A percentile compares a stretch with the other conserved stretches of the same genome.
Conservation (phyloP, 2,888 invertebrate genomes). For the Unio delphinus region DNA sequence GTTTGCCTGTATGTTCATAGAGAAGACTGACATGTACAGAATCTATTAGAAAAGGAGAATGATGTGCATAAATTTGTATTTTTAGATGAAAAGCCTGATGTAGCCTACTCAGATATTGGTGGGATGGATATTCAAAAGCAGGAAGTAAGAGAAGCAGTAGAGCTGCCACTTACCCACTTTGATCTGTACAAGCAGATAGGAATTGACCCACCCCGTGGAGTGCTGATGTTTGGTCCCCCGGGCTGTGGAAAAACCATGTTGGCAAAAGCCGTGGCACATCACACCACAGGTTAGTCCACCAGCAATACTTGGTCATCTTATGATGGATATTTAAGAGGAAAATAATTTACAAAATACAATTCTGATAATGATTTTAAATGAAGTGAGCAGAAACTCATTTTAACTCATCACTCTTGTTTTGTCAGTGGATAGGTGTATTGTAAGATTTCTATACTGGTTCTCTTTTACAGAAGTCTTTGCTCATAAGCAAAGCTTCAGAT, state of each 20-base stretch:
- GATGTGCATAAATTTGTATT: neutral
- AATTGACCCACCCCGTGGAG: constrained; percentile 98
- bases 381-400: neutral
- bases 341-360: neutral
- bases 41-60: neutral
- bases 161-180: constrained; percentile 97
- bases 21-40: too few relatives aligned
- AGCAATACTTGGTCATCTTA: neutral
- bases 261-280: constrained; percentile 98
- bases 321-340: constrained; percentile 1
- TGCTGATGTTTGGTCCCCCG: constrained; percentile 99
- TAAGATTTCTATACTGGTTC: too few relatives aligned
- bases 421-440: too few relatives aligned
- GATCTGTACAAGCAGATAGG: constrained; percentile 97
- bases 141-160: constrained; percentile 98
- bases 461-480: too few relatives aligned
- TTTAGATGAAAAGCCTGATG: constrained; percentile 96
- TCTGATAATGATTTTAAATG: neutral
- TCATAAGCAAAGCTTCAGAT: too few relatives aligned
- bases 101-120: constrained; percentile 97
- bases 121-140: constrained; percentile 99
- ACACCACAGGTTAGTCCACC: constrained; percentile 85
- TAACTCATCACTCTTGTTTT: too few relatives aligned
- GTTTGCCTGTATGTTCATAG: too few relatives aligned
- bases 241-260: constrained; percentile 99